Evolutionary conservation across 2,113 vertebrate genomes (phyloP), one percentile per base, ranked within the genome.

Genomic region (Leucosticte australis): DNA sequence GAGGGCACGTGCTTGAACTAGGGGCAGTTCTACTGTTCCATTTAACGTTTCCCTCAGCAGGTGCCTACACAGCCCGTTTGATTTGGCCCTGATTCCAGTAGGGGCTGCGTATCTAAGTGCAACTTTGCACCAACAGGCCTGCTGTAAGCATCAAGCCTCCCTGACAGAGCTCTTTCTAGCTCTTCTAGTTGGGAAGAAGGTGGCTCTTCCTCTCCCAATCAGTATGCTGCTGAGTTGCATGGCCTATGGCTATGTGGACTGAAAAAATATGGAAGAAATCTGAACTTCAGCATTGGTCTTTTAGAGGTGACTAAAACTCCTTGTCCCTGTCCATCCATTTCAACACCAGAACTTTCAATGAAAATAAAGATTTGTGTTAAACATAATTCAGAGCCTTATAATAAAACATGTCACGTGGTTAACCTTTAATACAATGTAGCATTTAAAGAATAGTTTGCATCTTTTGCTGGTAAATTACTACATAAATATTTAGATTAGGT

Each of bases 401-500:
- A 85, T 88, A 76, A 94, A 97, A 92, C 77, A 64, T 82, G 69
- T 85, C 42, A 74, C 92, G 64, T 93, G 94, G 94, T 95, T 97
- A 97, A 97, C 95, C 95, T 97, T 95, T 96, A 95, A 81, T 89
- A 92, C 91, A 79, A 52, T 87, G 84, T 96, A 97, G 93, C 93
- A 95, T 97, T 96, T 95, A 92, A 95, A 87, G 82, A 93, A 87
- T 88, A 93, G 85, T 96, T 97, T 96, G 91, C 96, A 92, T 97
- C 70, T 95, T 97, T 95, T 92, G 65, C 87, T 90, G 85, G 94
- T 95, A 95, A 96, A 97, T 97, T 96, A 85, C 92, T 81, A 95
- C 87, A 97, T 96, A 96, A 96, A 96, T 96, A 96, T 95, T 97
- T 96, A 97, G 94, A 96, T 95, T 96, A 95, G 77, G 94, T 94